phyloP scores from a whole-genome alignment of 2,888 invertebrate species.

The Volucella bombylans region DNA sequence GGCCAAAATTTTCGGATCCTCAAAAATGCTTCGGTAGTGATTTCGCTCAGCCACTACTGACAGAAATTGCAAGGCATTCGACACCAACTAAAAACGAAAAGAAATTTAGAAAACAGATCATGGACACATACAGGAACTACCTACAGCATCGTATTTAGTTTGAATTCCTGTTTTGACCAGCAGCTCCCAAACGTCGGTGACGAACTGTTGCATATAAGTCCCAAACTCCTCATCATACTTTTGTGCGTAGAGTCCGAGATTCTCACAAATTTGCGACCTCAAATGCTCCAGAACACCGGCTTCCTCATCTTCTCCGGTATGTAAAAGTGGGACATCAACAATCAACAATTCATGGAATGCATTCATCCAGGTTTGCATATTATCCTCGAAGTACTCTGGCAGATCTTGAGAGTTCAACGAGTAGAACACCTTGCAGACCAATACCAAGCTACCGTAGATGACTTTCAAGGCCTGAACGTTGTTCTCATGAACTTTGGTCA shows the following conservation, averaged over 20 bases:
- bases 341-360: conserved; percentile 92
- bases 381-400: conserved; percentile 99
- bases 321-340: conserved; percentile 89
- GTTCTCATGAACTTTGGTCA: conserved; percentile 89
- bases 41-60: conserved; percentile 96
- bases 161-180: conserved; percentile 92
- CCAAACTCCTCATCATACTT: conserved; percentile 99
- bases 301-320: conserved; percentile 91
- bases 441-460: conserved; percentile 93
- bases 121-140: conserved; percentile 60
- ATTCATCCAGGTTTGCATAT: conserved; percentile 97
- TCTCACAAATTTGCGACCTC: conserved; percentile 97
- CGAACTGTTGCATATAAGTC: conserved; percentile 93
- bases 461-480: conserved; percentile 92
- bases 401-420: conserved; percentile 98
- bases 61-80: conserved; percentile 97
- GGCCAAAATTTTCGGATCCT: conserved; percentile 92
- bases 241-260: conserved; percentile 95
- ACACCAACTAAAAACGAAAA: conserved; percentile 89
- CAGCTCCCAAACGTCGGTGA: conserved; percentile 96
- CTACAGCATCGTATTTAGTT: conserved; percentile 94
- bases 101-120: neutral
- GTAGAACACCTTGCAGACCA: conserved; percentile 97
- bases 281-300: conserved; percentile 94
- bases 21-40: conserved; percentile 94